Percentiles rank a stretch among this genome's conserved stretches.
Conservation (phyloP, 2,888 invertebrate genomes). For the Nemotelus nigrinus region DNA sequence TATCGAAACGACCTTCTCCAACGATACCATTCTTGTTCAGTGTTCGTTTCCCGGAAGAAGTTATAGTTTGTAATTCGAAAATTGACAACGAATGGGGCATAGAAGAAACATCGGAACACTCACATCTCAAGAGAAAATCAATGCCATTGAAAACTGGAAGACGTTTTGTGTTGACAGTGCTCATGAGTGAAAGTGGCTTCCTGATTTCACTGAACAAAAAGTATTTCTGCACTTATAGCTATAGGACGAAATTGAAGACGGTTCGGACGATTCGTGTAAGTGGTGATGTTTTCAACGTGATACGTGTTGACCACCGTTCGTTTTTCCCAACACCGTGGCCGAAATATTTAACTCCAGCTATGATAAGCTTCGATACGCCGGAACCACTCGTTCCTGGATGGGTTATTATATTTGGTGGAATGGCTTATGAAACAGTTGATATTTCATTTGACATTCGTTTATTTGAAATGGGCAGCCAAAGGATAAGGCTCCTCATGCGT, state of each 20-base stretch:
- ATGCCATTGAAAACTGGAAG: neutral
- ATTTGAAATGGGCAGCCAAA: conserved; percentile 7
- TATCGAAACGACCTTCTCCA: neutral
- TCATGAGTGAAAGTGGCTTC: neutral
- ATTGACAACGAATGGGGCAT: neutral
- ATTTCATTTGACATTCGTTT: neutral
- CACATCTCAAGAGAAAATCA: neutral
- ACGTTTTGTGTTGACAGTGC: neutral
- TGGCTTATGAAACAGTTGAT: neutral
- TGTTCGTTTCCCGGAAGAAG: neutral
- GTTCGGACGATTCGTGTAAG: neutral
- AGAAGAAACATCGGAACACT: neutral
- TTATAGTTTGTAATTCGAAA: neutral
- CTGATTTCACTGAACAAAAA: neutral
- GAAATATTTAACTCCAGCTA: conserved; percentile 18
- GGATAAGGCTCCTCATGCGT: neutral
- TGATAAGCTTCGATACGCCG: conserved; percentile 6
- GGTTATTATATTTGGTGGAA: neutral
- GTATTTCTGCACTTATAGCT: neutral
- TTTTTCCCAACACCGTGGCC: conserved; percentile 9
- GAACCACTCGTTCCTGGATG: neutral
- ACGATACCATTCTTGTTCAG: neutral
- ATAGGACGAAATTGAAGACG: neutral
- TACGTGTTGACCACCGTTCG: conserved; percentile 3
- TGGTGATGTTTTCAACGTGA: neutral